Conservation (phyloP, 2,888 invertebrate genomes). For the Pardosa pseudoannulata region DNA sequence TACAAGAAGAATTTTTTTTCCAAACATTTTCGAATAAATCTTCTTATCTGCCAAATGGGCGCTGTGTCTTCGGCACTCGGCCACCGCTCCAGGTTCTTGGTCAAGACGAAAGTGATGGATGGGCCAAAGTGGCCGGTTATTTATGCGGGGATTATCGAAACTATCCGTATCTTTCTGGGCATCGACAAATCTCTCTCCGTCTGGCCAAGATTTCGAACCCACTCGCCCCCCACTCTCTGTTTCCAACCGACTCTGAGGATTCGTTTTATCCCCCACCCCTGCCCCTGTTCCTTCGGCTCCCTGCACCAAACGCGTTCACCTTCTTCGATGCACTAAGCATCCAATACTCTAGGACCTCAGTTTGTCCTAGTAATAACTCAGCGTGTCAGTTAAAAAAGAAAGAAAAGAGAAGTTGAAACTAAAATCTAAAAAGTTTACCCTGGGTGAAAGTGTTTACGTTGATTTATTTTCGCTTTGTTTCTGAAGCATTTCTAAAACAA, state of each 20-base stretch:
- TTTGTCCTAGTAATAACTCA: slow-evolving; percentile 7
- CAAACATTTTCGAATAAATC: no score
- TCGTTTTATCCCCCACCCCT: no score
- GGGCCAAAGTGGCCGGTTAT: slow-evolving; percentile 64
- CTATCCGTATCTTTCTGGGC: slow-evolving; percentile 51
- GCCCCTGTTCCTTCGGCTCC: not conserved
- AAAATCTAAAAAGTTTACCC: not conserved
- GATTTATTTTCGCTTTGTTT: not conserved
- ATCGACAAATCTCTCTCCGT: not conserved
- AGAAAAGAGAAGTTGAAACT: no score
- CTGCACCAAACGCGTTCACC: not conserved
- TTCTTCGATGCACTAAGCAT: not conserved
- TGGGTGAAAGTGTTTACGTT: not conserved
- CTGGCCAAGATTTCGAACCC: not conserved
- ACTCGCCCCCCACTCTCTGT: no score
- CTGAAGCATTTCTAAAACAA: no score
- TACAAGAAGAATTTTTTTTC: no score
- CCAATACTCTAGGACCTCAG: not conserved
- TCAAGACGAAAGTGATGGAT: slow-evolving; percentile 63
- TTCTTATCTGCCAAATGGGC: not conserved
- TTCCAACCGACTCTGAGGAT: no score
- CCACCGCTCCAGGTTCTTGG: slow-evolving; percentile 1
- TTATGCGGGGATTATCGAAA: slow-evolving; percentile 69
- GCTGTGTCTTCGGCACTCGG: not conserved
- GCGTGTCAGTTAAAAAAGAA: not conserved